phyloP scores from a whole-genome alignment of 2,797 vertebrate species.

The Sebastes jordani region DNA sequence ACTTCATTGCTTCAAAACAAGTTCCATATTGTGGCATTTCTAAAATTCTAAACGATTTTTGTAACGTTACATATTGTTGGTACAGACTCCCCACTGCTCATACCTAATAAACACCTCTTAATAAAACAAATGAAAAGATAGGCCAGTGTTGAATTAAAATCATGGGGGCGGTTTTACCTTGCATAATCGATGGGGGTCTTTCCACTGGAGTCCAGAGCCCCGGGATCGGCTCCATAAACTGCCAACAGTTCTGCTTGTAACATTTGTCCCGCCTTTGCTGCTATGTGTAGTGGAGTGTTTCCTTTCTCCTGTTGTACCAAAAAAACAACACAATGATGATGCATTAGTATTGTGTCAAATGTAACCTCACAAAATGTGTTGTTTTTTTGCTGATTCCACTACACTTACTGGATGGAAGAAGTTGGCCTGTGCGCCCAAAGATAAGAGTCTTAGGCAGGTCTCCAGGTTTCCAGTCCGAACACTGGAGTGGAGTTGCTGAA shows the following conservation, averaged over 20 bases:
- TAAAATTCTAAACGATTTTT: neutral
- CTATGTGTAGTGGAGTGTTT: slow-evolving; percentile 95
- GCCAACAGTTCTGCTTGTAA: slow-evolving; percentile 93
- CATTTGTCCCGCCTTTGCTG: slow-evolving; percentile 95
- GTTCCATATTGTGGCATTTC: neutral
- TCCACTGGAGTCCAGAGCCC: slow-evolving; percentile 92
- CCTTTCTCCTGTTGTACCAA: slow-evolving; percentile 90
- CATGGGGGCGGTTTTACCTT: slow-evolving; percentile 79
- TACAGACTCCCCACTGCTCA: neutral
- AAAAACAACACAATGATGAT: neutral
- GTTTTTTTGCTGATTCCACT: slow-evolving; percentile 8
- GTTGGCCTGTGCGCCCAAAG: slow-evolving; percentile 95
- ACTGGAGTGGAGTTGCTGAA: slow-evolving; percentile 97
- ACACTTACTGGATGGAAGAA: slow-evolving; percentile 95
- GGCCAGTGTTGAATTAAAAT: neutral
- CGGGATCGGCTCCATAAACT: slow-evolving; percentile 97
- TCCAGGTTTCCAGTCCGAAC: slow-evolving; percentile 97
- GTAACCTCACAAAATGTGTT: neutral
- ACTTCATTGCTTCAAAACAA: neutral
- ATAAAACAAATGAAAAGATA: neutral
- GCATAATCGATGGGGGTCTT: slow-evolving; percentile 96
- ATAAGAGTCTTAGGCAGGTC: slow-evolving; percentile 94
- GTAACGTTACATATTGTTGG: neutral
- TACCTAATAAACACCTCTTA: neutral
- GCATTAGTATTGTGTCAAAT: neutral